Evolutionary conservation across 2,888 invertebrate genomes (phyloP).

Genomic region (Candidula unifasciata): DNA sequence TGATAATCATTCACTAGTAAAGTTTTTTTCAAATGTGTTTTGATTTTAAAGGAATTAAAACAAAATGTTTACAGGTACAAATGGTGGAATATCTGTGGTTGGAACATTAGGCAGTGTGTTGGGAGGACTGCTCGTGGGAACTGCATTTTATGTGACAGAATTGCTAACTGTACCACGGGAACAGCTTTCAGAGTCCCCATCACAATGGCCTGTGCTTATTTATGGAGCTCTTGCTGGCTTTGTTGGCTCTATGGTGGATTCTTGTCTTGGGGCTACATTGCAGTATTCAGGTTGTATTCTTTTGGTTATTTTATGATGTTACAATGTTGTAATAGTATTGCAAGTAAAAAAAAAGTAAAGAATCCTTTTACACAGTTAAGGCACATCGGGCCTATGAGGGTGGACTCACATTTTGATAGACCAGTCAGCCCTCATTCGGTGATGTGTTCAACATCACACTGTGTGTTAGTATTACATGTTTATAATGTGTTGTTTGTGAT

Average conservation of each 20-base stretch:
- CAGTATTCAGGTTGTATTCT: slow-evolving; percentile 86
- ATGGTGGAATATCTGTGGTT: slow-evolving; percentile 87
- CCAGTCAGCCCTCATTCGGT: too few relatives aligned
- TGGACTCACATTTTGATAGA: too few relatives aligned
- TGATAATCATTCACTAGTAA: too few relatives aligned
- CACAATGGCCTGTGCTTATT: slow-evolving; percentile 88
- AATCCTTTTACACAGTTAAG: too few relatives aligned
- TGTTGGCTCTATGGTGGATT: slow-evolving; percentile 89
- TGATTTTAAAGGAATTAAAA: neutral
- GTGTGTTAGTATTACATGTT: too few relatives aligned
- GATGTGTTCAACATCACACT: too few relatives aligned
- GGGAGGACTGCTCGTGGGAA: slow-evolving; percentile 86
- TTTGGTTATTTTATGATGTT: neutral
- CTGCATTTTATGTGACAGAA: slow-evolving; percentile 85
- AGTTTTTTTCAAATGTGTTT: neutral
- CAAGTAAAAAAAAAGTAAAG: too few relatives aligned
- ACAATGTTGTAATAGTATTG: neutral
- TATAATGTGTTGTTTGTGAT: neutral
- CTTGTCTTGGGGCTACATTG: slow-evolving; percentile 88
- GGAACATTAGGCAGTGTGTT: slow-evolving; percentile 82
- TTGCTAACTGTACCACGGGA: slow-evolving; percentile 79
- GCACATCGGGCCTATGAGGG: too few relatives aligned
- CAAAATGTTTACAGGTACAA: slow-evolving; percentile 86
- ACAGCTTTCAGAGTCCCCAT: slow-evolving; percentile 63
- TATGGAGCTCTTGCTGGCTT: slow-evolving; percentile 87